A percentile compares a stretch with the other conserved stretches of the same genome.
Evolutionary conservation across 2,888 invertebrate species (phyloP).

Genomic region (Epinotia ramella): DNA sequence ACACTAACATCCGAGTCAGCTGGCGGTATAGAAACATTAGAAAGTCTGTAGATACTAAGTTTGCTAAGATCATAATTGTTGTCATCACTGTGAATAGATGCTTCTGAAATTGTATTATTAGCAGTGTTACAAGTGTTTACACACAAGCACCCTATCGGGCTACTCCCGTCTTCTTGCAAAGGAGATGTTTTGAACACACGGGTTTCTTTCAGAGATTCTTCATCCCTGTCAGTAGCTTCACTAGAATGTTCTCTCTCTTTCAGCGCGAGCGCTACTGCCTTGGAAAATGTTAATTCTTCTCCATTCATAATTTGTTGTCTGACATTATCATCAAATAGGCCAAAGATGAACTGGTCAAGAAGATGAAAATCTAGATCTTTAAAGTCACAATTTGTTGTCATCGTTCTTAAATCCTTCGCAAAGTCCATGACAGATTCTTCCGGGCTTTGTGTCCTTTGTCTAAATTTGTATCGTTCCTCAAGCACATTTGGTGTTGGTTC

Average conservation of each 20-base stretch:
- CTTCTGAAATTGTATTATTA: not conserved
- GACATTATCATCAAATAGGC: conserved; percentile 1
- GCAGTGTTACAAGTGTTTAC: conserved; percentile 15
- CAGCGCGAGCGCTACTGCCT: conserved; percentile 21
- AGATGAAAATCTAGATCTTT: conserved; percentile 22
- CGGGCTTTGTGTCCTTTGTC: conserved; percentile 19
- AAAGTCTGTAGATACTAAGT: conserved; percentile 5
- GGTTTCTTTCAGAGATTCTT: not conserved
- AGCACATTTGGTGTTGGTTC: conserved; percentile 20
- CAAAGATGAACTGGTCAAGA: conserved; percentile 37
- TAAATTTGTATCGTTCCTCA: conserved; percentile 19
- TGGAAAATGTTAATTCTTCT: conserved; percentile 7
- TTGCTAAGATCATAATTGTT: not conserved
- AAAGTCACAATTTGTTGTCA: conserved; percentile 21
- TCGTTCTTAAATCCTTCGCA: conserved; percentile 25
- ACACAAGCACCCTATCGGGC: conserved; percentile 6
- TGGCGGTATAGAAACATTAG: conserved; percentile 24
- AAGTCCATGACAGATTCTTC: conserved; percentile 32
- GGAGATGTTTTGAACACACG: not conserved
- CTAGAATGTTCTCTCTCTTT: not conserved
- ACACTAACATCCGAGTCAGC: not conserved
- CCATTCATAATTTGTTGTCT: not conserved
- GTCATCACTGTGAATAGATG: not conserved
- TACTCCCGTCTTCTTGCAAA: not conserved
- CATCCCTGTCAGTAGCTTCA: not conserved